A percentile compares a stretch with the other conserved stretches of the same genome.
These are phyloP conservation scores for Oncopeltus fasciatus DNA, from an alignment of 1,140 invertebrate genomes.

Conservation along the genomic window DNA sequence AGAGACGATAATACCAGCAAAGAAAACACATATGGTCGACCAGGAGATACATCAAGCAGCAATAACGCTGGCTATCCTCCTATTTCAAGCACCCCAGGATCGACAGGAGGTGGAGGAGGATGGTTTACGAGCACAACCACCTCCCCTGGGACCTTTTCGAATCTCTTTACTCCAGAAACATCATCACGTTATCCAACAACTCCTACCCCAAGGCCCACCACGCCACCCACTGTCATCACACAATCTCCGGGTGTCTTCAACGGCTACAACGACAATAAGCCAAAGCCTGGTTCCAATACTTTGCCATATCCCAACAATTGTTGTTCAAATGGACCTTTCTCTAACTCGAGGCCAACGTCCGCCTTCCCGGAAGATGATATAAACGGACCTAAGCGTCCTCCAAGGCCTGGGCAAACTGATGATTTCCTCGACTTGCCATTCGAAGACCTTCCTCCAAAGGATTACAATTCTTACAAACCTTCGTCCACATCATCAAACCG, in stretches of 20 bases:
- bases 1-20: not conserved
- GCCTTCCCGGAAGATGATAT: slow-evolving; percentile 17
- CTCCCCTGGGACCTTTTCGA: not conserved
- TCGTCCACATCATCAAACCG: not conserved
- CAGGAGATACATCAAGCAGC: not conserved
- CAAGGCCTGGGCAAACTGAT: not conserved
- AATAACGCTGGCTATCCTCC: not conserved
- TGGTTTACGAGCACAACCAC: not conserved
- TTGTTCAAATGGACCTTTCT: not conserved
- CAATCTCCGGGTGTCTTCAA: not conserved
- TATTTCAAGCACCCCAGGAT: too few species aligned
- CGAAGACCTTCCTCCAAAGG: slow-evolving; percentile 14
- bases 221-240: not conserved
- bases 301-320: slow-evolving; percentile 3
- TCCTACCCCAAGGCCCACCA: not conserved
- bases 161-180: too few species aligned
- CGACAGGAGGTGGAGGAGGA: not conserved
- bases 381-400: not conserved
- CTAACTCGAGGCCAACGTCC: not conserved
- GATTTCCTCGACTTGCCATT: slow-evolving; percentile 21
- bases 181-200: not conserved
- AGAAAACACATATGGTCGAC: not conserved
- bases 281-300: not conserved
- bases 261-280: slow-evolving; percentile 1
- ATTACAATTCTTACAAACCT: not conserved